Evolutionary conservation across 2,888 invertebrate genomes (phyloP).

Genomic region (Megastigmus dorsalis): DNA sequence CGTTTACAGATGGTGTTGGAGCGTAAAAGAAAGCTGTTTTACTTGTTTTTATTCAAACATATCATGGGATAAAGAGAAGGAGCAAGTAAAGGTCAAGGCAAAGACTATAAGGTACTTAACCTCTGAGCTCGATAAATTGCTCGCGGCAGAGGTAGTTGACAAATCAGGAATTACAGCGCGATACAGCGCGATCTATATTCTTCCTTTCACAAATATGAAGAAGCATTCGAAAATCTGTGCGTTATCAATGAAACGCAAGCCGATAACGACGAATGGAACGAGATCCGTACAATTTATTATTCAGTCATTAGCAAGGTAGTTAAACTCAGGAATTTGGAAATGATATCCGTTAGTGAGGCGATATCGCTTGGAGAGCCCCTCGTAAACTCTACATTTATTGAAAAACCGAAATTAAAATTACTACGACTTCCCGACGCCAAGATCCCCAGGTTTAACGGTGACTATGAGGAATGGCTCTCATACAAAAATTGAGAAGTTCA

Average conservation of each 20-base stretch:
- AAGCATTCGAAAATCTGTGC: too few species aligned
- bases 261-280: neutral
- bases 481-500: neutral
- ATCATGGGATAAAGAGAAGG: neutral
- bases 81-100: neutral
- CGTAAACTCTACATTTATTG: too few species aligned
- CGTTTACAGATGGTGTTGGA: too few species aligned
- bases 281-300: too few species aligned
- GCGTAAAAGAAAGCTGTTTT: too few species aligned
- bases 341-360: neutral
- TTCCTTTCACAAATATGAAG: neutral
- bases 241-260: too few species aligned
- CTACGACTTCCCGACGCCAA: neutral
- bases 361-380: too few species aligned
- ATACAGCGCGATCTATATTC: neutral
- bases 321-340: too few species aligned
- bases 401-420: neutral
- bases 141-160: neutral
- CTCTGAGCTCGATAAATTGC: neutral
- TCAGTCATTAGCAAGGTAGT: too few species aligned
- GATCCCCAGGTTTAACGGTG: neutral
- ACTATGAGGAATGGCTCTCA: neutral
- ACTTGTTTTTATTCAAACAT: neutral
- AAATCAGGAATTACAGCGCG: neutral
- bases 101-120: neutral